Evolutionary conservation across 1,140 invertebrate species (phyloP).

Genomic region (Dreissena rostriformis): DNA sequence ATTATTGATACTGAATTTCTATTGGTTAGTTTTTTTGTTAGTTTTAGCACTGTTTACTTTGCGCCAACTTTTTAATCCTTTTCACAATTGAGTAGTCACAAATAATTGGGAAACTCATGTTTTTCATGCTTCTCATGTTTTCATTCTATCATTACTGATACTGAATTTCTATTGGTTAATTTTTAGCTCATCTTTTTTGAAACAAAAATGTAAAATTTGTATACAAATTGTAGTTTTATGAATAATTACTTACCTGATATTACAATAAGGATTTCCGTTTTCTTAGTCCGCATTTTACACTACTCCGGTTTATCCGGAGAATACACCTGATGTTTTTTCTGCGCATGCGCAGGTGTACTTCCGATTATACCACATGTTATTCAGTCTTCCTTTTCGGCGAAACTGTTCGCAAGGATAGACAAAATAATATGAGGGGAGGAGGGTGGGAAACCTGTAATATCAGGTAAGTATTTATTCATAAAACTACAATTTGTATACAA

Average conservation of each 20-base stretch:
- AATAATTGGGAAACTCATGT: too few species aligned
- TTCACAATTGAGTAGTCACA: too few species aligned
- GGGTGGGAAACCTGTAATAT: constrained; percentile 13
- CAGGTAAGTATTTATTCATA: constrained; percentile 44
- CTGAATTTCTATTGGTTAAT: too few species aligned
- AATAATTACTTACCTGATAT: constrained; percentile 44
- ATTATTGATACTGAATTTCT: too few species aligned
- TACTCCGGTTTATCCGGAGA: constrained; percentile 22
- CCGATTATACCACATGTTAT: constrained; percentile 9
- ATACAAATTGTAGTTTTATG: constrained; percentile 35
- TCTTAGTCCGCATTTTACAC: constrained; percentile 22
- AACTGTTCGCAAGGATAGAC: constrained; percentile 17
- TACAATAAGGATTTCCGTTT: constrained; percentile 20
- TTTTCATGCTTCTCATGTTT: too few species aligned
- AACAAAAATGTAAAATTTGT: constrained; percentile 23
- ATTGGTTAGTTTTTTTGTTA: too few species aligned
- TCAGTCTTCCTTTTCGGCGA: constrained; percentile 26
- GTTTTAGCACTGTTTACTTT: too few species aligned
- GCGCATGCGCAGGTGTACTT: not conserved
- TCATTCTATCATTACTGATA: too few species aligned
- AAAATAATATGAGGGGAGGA: constrained; percentile 1
- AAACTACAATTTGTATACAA: constrained; percentile 35
- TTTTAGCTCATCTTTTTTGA: too few species aligned
- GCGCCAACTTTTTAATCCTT: too few species aligned
- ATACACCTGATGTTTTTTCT: not conserved